phyloP scores from a whole-genome alignment of 2,113 vertebrate genomes.

The Ophthalmolycus amberensis region DNA sequence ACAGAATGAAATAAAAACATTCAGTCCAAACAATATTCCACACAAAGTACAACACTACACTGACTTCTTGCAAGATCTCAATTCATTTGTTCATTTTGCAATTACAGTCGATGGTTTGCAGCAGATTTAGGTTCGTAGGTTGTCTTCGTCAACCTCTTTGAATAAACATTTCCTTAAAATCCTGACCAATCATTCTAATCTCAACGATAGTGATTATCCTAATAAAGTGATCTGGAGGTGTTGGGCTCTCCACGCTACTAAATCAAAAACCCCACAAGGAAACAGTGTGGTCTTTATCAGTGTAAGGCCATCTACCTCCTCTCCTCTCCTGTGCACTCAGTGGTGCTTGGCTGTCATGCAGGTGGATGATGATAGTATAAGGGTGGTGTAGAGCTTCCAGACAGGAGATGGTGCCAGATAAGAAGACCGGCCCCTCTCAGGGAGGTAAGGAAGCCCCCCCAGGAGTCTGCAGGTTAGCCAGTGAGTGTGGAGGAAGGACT shows the following conservation, averaged over 20 bases:
- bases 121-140: not conserved
- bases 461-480: conserved; percentile 14
- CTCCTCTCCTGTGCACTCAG: conserved; percentile 64
- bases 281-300: conserved; percentile 73
- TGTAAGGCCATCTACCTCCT: conserved; percentile 67
- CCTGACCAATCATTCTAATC: not conserved
- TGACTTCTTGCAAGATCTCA: not conserved
- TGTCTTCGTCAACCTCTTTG: not conserved
- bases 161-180: not conserved
- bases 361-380: conserved; percentile 81
- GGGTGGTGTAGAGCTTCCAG: conserved; percentile 79
- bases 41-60: not conserved
- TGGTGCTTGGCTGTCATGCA: conserved; percentile 80
- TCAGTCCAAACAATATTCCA: not conserved
- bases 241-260: conserved; percentile 4
- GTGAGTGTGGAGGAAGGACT: not conserved
- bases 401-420: conserved; percentile 86
- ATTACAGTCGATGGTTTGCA: not conserved
- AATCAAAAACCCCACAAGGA: conserved; percentile 12
- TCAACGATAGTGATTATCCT: not conserved
- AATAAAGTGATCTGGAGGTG: not conserved
- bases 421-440: conserved; percentile 68
- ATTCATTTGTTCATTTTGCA: not conserved
- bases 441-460: conserved; percentile 57
- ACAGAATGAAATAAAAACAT: not conserved